Percentiles rank a stretch among this genome's conserved stretches.
These are phyloP conservation scores for Eucidaris tribuloides DNA, from an alignment of 35 echinoderm and acorn worm species.

Conservation along the genomic window DNA sequence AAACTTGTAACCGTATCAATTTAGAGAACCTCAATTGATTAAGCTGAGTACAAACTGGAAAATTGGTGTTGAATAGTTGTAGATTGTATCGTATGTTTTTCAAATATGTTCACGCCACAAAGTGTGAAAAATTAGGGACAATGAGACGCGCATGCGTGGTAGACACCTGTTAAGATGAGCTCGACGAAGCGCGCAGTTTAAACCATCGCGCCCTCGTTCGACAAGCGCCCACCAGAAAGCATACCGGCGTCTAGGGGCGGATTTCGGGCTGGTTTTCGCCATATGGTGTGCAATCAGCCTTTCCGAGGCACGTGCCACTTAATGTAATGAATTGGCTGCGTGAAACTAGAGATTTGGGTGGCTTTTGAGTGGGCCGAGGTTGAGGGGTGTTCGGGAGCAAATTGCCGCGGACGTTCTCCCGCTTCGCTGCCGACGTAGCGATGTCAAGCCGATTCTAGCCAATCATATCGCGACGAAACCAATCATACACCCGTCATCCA, in stretches of 20 bases:
- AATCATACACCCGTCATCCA: constrained; percentile 36
- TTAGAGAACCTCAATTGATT: constrained; percentile 9
- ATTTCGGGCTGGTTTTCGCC: constrained; percentile 20
- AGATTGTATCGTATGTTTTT: constrained; percentile 33
- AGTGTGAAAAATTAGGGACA: constrained; percentile 14
- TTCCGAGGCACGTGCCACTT: constrained; percentile 55
- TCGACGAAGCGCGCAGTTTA: neutral
- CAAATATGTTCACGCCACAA: constrained; percentile 18
- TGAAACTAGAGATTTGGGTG: constrained; percentile 48
- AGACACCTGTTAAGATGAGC: constrained; percentile 17
- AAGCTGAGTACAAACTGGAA: constrained; percentile 37
- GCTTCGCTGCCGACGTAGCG: constrained; percentile 19
- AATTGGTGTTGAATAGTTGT: neutral
- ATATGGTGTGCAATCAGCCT: constrained; percentile 76
- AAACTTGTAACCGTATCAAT: constrained; percentile 32
- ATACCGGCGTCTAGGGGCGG: neutral
- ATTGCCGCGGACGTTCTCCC: neutral
- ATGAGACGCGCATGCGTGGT: constrained; percentile 39
- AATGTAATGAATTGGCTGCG: constrained; percentile 68
- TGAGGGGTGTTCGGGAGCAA: neutral
- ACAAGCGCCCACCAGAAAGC: neutral
- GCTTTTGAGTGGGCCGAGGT: constrained; percentile 26
- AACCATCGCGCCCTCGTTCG: neutral
- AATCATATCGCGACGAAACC: constrained; percentile 33
- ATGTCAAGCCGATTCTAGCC: neutral